phyloP scores from a whole-genome alignment of 2,797 vertebrate genomes.

The Trachurus trachurus region DNA sequence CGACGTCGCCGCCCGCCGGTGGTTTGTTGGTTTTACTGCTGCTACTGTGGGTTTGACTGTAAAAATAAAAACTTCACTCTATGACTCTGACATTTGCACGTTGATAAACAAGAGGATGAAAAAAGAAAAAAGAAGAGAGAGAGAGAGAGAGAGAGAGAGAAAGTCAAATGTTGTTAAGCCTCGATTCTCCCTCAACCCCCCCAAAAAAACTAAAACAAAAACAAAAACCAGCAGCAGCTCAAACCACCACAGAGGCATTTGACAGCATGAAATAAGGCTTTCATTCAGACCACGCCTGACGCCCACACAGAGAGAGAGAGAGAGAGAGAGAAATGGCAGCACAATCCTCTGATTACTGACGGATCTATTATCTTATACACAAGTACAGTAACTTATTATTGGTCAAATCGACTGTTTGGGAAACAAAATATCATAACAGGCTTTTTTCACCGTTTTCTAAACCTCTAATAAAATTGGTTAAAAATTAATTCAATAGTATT shows the following conservation, averaged over 20 bases:
- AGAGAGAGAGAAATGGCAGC: not conserved
- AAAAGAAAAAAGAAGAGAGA: too few relatives aligned
- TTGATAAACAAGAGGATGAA: not conserved
- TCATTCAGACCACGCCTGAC: slow-evolving; percentile 61
- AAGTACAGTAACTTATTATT: too few relatives aligned
- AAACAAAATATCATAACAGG: too few relatives aligned
- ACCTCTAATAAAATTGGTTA: too few relatives aligned
- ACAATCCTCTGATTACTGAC: not conserved
- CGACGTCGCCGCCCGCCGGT: not conserved
- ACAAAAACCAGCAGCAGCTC: not conserved
- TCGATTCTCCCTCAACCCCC: slow-evolving; percentile 12
- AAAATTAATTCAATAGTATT: too few relatives aligned
- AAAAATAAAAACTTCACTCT: not conserved
- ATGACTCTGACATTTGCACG: not conserved
- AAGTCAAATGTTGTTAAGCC: not conserved
- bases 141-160: too few relatives aligned
- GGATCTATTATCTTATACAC: not conserved
- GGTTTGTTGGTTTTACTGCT: not conserved
- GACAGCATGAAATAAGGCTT: slow-evolving; percentile 59
- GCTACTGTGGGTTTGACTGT: not conserved
- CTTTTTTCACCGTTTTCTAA: too few relatives aligned
- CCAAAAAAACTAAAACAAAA: too few relatives aligned
- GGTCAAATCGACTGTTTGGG: too few relatives aligned
- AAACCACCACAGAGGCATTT: slow-evolving; percentile 39
- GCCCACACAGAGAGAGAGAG: slow-evolving; percentile 18